Evolutionary conservation across 1,140 invertebrate genomes (phyloP), one percentile per base, ranked within the genome.

Genomic region (Belonocnema kinseyi): DNA sequence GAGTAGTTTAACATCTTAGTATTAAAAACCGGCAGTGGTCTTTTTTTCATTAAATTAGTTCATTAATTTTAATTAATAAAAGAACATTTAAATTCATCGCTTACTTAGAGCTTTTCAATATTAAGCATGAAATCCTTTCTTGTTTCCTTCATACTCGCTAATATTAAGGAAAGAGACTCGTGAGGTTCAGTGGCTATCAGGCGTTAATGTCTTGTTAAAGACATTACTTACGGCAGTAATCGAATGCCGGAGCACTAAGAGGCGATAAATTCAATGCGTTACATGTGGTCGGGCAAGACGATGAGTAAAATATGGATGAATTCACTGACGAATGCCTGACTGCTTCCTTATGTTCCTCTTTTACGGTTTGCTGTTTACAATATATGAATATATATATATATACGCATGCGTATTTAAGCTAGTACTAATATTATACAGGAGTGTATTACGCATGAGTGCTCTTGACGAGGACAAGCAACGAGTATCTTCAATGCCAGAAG

Each of bases 241-340:
- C 80, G 75, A 77, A 54, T 75, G 74, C 77, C 76, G 71, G 74
- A 61, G 50, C 80, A 80, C 83, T 80, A 81, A 86, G 79, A 83
- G 81, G 80, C 79, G 82, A 87, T 86, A 87, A 86, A 86, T 87
- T 84, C 80, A 81, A 75, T 80, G 81, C 81, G 82, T 82, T 81
- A 78, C 83, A 84, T 86, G 83, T 83, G 80, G 61, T 40, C 26
- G 61, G 26, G 14, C 61, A 40, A 73, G 70, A 71, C 75, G 80
- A 80, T 85, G 77, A 80, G 73, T 83, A 77, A 85, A 79, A 82
- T 85, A 85, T 80, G 80, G 80, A 66, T 77, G 75, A 72, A 83
- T 82, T 79, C 73, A 80, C 79, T 83, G 81, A 83, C 80, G 82
- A 85, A 79, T 77, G 80, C 72, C 58, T 50, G 71, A 71, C 19